These are phyloP conservation scores for Macroramphosus scolopax DNA, from an alignment of 2,797 vertebrate genomes.

Conservation along the genomic window DNA sequence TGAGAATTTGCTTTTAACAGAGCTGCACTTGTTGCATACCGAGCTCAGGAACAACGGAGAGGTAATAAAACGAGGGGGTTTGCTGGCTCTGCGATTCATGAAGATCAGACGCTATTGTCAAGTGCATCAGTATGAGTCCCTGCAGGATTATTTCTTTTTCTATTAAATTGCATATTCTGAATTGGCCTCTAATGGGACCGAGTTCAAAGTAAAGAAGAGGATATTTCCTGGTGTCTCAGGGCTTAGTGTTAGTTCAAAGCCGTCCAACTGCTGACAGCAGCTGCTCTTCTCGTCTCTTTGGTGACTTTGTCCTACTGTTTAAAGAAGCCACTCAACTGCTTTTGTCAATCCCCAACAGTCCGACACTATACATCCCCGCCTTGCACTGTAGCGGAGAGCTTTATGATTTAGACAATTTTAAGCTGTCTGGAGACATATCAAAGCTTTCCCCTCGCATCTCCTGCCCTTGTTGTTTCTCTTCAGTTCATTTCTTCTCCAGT, in stretches of 20 bases:
- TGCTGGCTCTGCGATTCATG: too few species aligned
- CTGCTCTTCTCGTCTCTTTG: slow-evolving; percentile 55
- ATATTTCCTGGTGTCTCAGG: slow-evolving; percentile 68
- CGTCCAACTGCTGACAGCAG: slow-evolving; percentile 73
- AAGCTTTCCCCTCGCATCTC: slow-evolving; percentile 44
- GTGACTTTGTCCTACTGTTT: slow-evolving; percentile 55
- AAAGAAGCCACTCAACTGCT: slow-evolving; percentile 47
- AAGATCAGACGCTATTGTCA: slow-evolving; percentile 59
- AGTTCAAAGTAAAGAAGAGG: slow-evolving; percentile 67
- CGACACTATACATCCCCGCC: slow-evolving; percentile 36
- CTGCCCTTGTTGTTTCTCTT: slow-evolving; percentile 49
- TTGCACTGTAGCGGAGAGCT: slow-evolving; percentile 28
- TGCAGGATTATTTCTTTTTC: slow-evolving; percentile 61
- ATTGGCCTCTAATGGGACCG: slow-evolving; percentile 49
- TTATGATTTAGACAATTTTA: slow-evolving; percentile 52
- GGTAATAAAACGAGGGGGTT: slow-evolving; percentile 26
- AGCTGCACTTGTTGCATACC: slow-evolving; percentile 8
- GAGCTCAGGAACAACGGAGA: not conserved
- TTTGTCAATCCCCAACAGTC: slow-evolving; percentile 45
- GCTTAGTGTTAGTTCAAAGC: slow-evolving; percentile 66
- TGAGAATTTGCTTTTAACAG: slow-evolving; percentile 14
- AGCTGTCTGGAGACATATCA: slow-evolving; percentile 60
- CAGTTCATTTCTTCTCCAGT: slow-evolving; percentile 42
- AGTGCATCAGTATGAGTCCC: slow-evolving; percentile 33
- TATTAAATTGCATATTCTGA: slow-evolving; percentile 50